Percentiles rank a stretch among this genome's conserved stretches.
These are phyloP conservation scores for Nezara viridula DNA, from an alignment of 2,888 invertebrate species.

Conservation along the genomic window DNA sequence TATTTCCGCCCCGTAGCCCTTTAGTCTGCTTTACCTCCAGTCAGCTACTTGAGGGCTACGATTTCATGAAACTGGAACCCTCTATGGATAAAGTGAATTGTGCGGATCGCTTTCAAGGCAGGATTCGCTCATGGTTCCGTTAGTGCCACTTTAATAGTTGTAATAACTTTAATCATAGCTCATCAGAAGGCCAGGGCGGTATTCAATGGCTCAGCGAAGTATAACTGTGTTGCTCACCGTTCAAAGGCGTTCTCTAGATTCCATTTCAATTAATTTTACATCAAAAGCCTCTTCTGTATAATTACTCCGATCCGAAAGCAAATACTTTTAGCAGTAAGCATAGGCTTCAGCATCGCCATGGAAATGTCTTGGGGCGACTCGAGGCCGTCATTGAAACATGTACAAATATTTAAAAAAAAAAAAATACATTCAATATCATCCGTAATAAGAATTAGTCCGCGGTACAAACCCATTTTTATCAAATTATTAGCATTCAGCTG, in stretches of 20 bases:
- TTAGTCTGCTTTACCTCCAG: background rate
- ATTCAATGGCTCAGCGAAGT: background rate
- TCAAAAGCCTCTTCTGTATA: background rate
- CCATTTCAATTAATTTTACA: slow-evolving; percentile 6
- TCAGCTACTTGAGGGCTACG: background rate
- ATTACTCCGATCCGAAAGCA: background rate
- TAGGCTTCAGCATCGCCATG: no score
- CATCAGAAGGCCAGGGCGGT: background rate
- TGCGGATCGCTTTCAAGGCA: background rate
- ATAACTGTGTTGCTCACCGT: background rate
- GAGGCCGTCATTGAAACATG: no score
- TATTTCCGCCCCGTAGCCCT: background rate
- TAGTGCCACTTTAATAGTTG: background rate
- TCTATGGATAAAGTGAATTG: background rate
- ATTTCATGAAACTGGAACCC: slow-evolving; percentile 8
- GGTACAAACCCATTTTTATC: no score
- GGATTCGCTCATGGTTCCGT: background rate
- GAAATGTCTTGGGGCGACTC: no score
- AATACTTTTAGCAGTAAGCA: no score
- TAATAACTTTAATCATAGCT: background rate
- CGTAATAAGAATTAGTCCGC: no score
- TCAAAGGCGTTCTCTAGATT: background rate
- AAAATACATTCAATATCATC: no score
- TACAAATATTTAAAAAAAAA: no score
- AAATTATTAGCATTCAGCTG: no score